Percentiles rank a stretch among this genome's conserved stretches.
phyloP scores from a whole-genome alignment of 2,888 invertebrate genomes.

The Melanostoma scalare region DNA sequence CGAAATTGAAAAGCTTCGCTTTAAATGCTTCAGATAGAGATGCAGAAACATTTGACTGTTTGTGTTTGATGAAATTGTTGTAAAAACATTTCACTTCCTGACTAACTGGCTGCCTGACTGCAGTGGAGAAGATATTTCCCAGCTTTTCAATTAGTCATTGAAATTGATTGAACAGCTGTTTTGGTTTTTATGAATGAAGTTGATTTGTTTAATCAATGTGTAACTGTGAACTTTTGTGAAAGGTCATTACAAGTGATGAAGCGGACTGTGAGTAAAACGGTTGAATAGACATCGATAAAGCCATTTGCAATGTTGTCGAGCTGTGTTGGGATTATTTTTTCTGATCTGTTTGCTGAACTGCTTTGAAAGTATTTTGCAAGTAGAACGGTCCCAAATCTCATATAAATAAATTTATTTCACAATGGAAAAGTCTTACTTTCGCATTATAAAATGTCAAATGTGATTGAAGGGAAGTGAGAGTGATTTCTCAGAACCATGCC shows the following conservation, averaged over 20 bases:
- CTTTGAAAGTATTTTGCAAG: slow-evolving; percentile 2
- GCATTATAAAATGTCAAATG: no score
- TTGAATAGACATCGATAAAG: no score
- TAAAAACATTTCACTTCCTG: slow-evolving; percentile 30
- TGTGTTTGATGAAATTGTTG: neutral
- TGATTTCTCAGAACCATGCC: no score
- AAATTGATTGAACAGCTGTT: slow-evolving; percentile 35
- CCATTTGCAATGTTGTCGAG: neutral
- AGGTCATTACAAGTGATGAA: no score
- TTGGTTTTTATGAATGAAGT: slow-evolving; percentile 35
- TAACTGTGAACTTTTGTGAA: slow-evolving; percentile 2
- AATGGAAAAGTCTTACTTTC: no score
- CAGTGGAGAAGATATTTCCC: neutral
- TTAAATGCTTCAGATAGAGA: slow-evolving; percentile 11
- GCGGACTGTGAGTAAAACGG: no score
- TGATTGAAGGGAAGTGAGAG: no score
- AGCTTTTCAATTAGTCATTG: neutral
- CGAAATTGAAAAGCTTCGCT: slow-evolving; percentile 54
- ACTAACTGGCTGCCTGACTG: neutral
- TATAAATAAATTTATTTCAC: no score
- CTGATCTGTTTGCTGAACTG: neutral
- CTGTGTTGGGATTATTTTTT: neutral
- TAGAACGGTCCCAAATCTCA: no score
- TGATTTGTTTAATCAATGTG: slow-evolving; percentile 28
- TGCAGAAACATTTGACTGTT: neutral